Conservation (phyloP, 2,888 invertebrate species). For the Cistogaster globosa region DNA sequence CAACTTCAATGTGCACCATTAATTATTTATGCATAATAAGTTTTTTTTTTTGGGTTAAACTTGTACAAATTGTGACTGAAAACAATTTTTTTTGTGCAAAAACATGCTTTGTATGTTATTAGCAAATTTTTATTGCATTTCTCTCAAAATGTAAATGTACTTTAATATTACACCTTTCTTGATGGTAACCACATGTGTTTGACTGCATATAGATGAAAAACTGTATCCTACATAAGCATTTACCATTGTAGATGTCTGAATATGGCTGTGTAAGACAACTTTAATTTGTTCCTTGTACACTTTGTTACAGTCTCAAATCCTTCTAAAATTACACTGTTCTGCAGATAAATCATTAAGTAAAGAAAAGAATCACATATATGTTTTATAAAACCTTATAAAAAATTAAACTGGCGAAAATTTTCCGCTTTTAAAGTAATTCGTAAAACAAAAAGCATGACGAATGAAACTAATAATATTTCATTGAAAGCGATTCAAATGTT, state of each 20-base stretch:
- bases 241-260: not conserved
- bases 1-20: not conserved
- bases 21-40: conserved; percentile 20
- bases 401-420: too few species aligned
- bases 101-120: conserved; percentile 1
- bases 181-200: conserved; percentile 21
- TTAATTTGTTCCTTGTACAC: not conserved
- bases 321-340: not conserved
- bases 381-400: too few species aligned
- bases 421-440: too few species aligned
- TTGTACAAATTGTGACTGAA: conserved; percentile 3
- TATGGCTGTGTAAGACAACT: not conserved
- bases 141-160: conserved; percentile 33
- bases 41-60: conserved; percentile 12
- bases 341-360: too few species aligned
- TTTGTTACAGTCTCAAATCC: conserved; percentile 31
- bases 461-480: too few species aligned
- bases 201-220: not conserved
- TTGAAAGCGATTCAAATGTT: too few species aligned
- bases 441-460: too few species aligned
- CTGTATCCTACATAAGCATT: not conserved
- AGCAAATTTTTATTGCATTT: conserved; percentile 2
- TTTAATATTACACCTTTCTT: conserved; percentile 42
- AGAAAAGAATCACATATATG: too few species aligned
- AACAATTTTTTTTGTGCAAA: not conserved